Percentiles rank a stretch among this genome's conserved stretches.
phyloP scores from a whole-genome alignment of 2,888 invertebrate genomes.

The Agonopterix heracliana region DNA sequence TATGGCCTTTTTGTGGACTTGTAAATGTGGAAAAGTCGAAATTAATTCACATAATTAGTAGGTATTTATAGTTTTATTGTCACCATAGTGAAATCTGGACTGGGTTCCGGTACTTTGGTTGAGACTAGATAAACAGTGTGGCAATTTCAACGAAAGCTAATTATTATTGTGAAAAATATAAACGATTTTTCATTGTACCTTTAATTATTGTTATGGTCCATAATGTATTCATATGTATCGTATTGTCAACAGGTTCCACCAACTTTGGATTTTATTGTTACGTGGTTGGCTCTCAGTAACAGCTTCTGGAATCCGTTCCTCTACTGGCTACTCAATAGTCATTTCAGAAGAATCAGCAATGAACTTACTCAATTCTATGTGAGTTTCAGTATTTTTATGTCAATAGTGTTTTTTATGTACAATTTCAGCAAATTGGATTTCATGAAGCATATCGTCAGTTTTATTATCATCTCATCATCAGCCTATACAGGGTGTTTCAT shows the following conservation, averaged over 20 bases:
- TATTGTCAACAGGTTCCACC: slow-evolving; percentile 79
- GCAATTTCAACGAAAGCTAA: no score
- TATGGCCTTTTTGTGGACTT: no score
- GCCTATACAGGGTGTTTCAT: no score
- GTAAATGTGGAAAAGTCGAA: no score
- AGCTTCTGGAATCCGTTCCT: slow-evolving; percentile 94
- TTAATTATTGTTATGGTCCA: no score
- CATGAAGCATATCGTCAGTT: background rate
- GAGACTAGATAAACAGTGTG: no score
- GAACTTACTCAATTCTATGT: slow-evolving; percentile 86
- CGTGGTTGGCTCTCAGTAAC: slow-evolving; percentile 91
- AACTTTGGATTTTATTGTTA: slow-evolving; percentile 88
- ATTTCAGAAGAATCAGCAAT: slow-evolving; percentile 87
- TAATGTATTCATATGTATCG: slow-evolving; percentile 4
- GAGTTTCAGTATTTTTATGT: slow-evolving; percentile 36
- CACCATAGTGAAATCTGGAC: no score
- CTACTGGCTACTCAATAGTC: slow-evolving; percentile 91
- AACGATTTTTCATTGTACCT: no score
- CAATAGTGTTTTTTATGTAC: slow-evolving; percentile 3
- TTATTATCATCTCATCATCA: background rate
- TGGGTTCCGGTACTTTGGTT: no score
- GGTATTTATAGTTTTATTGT: no score
- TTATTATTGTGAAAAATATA: no score
- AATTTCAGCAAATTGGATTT: background rate
- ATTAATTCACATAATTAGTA: no score